phyloP scores from a whole-genome alignment of 2,113 vertebrate genomes.

The Eidolon helvum region DNA sequence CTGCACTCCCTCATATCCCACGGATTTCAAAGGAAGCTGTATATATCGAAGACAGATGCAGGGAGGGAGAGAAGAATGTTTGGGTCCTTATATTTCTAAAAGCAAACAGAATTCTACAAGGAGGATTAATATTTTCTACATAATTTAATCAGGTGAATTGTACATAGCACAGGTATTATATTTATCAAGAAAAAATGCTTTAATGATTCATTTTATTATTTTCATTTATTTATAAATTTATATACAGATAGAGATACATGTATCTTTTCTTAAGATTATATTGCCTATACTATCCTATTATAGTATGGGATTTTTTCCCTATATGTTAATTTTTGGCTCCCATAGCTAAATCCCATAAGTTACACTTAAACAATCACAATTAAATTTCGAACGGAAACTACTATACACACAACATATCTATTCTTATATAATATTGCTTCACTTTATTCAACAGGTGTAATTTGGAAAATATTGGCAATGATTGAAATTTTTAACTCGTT shows the following conservation, averaged over 20 bases:
- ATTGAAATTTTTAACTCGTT: background rate
- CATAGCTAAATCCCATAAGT: background rate
- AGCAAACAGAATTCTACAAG: background rate
- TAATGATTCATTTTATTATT: background rate
- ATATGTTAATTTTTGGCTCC: background rate
- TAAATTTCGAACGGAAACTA: background rate
- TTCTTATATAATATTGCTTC: background rate
- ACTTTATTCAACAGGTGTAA: background rate
- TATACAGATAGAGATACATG: background rate
- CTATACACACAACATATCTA: background rate
- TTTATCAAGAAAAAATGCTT: background rate
- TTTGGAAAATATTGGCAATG: background rate
- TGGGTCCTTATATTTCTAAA: constrained; percentile 30
- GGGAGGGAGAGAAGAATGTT: background rate
- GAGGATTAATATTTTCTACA: constrained; percentile 29
- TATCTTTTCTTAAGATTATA: background rate
- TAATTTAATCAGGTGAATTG: constrained; percentile 9
- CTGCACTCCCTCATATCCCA: constrained; percentile 67
- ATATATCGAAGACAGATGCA: constrained; percentile 53
- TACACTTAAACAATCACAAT: background rate
- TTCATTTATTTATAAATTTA: background rate
- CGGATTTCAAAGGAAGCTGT: constrained; percentile 70
- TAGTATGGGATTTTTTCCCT: background rate
- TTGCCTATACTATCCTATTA: background rate
- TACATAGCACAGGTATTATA: background rate